Conservation (phyloP, 1,140 invertebrate genomes). For the Drosophila micromelanica region DNA sequence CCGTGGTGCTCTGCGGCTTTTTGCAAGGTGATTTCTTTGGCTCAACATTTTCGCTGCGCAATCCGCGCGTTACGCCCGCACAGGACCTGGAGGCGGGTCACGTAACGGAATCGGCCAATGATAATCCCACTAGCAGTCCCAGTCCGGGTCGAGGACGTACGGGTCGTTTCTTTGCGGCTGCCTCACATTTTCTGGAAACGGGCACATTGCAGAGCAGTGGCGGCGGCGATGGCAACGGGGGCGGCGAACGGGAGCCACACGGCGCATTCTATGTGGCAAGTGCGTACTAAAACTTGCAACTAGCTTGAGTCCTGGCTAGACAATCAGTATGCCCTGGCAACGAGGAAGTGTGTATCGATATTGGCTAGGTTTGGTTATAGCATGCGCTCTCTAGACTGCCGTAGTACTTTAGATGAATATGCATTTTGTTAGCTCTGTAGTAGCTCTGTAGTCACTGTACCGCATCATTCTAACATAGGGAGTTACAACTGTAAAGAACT, state of each 20-base stretch:
- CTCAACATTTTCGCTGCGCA: conserved; percentile 67
- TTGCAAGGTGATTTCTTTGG: conserved; percentile 79
- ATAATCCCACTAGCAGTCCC: conserved; percentile 24
- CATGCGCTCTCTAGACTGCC: conserved; percentile 34
- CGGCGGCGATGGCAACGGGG: conserved; percentile 5
- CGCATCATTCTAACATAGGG: conserved; percentile 9
- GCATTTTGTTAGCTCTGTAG: conserved; percentile 34
- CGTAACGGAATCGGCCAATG: conserved; percentile 4
- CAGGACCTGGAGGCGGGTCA: conserved; percentile 57
- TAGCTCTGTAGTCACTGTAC: conserved; percentile 17
- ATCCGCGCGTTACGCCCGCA: conserved; percentile 51
- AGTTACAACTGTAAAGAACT: background rate
- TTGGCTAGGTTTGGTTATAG: conserved; percentile 30
- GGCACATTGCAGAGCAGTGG: conserved; percentile 46
- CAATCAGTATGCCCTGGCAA: background rate
- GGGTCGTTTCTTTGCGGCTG: conserved; percentile 69
- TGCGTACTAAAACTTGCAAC: conserved; percentile 50
- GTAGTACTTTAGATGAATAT: conserved; percentile 26
- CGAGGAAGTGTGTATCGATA: conserved; percentile 9
- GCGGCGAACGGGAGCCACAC: background rate
- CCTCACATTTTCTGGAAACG: conserved; percentile 70
- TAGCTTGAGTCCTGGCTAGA: conserved; percentile 9
- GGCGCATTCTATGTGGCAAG: conserved; percentile 58
- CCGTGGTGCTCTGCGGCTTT: conserved; percentile 78
- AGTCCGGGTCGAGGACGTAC: conserved; percentile 58